Percentiles rank a stretch among this genome's conserved stretches.
These are phyloP conservation scores for Anseranas semipalmata DNA, from an alignment of 2,113 vertebrate species.

Conservation along the genomic window DNA sequence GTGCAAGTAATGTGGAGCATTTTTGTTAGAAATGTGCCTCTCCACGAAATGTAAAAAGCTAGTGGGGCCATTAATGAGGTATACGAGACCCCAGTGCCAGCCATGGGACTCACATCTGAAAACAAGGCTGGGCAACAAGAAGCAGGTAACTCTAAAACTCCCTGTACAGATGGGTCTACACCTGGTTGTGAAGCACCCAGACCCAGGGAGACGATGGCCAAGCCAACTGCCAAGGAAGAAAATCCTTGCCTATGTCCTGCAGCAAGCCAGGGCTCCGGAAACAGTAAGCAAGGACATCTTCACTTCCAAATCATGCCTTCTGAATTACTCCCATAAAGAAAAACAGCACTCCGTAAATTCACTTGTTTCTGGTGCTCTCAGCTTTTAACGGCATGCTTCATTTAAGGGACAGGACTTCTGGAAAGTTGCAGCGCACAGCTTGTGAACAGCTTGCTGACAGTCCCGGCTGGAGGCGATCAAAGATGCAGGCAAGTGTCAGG, in stretches of 20 bases:
- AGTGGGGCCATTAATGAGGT: not conserved
- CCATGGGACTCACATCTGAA: not conserved
- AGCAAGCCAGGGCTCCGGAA: not conserved
- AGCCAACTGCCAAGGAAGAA: not conserved
- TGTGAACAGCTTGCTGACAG: not conserved
- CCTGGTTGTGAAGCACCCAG: not conserved
- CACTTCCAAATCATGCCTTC: not conserved
- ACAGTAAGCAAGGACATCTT: not conserved
- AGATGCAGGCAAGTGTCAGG: not conserved
- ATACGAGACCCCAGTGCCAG: not conserved
- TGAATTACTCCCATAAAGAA: not conserved
- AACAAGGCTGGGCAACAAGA: not conserved
- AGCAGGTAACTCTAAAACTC: not conserved
- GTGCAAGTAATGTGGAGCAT: not conserved
- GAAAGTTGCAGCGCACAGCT: not conserved
- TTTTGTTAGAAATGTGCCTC: not conserved
- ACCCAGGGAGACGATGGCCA: not conserved
- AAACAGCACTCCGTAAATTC: not conserved
- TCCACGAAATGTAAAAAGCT: not conserved
- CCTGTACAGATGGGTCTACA: not conserved
- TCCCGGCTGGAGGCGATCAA: fast-evolving
- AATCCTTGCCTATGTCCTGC: not conserved
- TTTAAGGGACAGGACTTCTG: not conserved
- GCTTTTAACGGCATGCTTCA: not conserved
- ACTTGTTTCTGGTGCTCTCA: not conserved